Conservation (phyloP, 2,888 invertebrate species). For the Dolomedes plantarius region DNA sequence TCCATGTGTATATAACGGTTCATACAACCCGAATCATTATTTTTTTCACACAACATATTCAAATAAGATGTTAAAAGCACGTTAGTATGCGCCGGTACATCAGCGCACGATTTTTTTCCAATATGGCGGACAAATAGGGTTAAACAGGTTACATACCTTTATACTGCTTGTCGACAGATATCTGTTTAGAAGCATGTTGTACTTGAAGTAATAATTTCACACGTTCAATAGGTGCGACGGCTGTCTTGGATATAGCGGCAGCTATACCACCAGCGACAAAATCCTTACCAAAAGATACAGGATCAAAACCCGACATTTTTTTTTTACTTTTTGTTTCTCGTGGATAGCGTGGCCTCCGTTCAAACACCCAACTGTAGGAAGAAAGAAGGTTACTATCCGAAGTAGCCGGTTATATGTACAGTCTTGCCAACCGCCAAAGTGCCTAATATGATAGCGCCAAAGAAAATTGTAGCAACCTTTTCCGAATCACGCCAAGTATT, state of each 20-base stretch:
- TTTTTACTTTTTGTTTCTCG: neutral
- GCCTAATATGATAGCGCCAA: too few species aligned
- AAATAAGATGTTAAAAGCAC: too few species aligned
- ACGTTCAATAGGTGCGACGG: slow-evolving; percentile 78
- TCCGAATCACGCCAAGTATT: neutral
- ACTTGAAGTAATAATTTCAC: slow-evolving; percentile 77
- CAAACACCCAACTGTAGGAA: neutral
- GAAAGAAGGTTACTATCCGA: neutral
- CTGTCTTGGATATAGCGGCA: slow-evolving; percentile 78
- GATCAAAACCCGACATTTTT: slow-evolving; percentile 48
- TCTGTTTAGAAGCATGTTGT: slow-evolving; percentile 76
- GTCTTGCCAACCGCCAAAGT: neutral
- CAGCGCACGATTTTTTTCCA: slow-evolving; percentile 6
- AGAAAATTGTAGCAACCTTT: neutral
- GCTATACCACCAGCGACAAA: slow-evolving; percentile 76
- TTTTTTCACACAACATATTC: too few species aligned
- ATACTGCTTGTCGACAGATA: slow-evolving; percentile 78
- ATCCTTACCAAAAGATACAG: slow-evolving; percentile 74
- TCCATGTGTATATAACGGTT: too few species aligned
- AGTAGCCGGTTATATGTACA: neutral
- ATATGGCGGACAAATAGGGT: slow-evolving; percentile 55
- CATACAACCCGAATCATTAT: too few species aligned
- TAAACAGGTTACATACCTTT: slow-evolving; percentile 76
- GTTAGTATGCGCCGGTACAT: slow-evolving; percentile 18
- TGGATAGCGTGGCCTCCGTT: neutral